These are phyloP conservation scores for Microplitis deprimator DNA, from an alignment of 2,888 invertebrate species.

Conservation along the genomic window DNA sequence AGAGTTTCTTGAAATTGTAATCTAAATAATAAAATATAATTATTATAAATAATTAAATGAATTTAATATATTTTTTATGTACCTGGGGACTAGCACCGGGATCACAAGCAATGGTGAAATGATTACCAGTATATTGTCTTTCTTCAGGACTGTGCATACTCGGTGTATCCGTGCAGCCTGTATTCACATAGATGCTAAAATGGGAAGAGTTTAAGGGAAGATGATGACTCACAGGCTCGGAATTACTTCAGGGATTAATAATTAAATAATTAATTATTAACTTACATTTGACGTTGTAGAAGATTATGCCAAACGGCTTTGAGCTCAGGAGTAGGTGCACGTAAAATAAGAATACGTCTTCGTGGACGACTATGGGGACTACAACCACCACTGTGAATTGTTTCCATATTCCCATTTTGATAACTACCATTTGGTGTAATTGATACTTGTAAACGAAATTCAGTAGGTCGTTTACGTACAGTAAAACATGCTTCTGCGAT, in stretches of 20 bases:
- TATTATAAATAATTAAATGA: background rate
- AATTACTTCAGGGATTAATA: constrained; percentile 30
- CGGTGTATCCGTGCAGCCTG: constrained; percentile 83
- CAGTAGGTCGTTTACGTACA: constrained; percentile 88
- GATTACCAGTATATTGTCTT: constrained; percentile 56
- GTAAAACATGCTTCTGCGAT: constrained; percentile 89
- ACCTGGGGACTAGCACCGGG: constrained; percentile 64
- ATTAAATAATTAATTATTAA: constrained; percentile 47
- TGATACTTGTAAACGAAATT: constrained; percentile 83
- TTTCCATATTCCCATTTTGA: constrained; percentile 61
- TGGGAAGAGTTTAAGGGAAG: constrained; percentile 45
- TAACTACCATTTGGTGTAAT: constrained; percentile 57
- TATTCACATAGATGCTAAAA: constrained; percentile 86
- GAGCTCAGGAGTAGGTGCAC: constrained; percentile 87
- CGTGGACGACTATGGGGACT: constrained; percentile 72
- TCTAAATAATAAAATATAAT: constrained; percentile 33
- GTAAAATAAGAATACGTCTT: constrained; percentile 80
- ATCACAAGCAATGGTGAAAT: constrained; percentile 56
- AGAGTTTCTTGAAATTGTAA: constrained; percentile 45
- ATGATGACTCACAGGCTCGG: constrained; percentile 41
- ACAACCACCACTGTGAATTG: constrained; percentile 63
- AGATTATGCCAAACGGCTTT: constrained; percentile 94
- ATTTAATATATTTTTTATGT: no score
- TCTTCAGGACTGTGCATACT: constrained; percentile 85
- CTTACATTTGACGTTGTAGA: constrained; percentile 89